phyloP scores from a whole-genome alignment of 2,113 vertebrate species.

The Hippolais icterina region DNA sequence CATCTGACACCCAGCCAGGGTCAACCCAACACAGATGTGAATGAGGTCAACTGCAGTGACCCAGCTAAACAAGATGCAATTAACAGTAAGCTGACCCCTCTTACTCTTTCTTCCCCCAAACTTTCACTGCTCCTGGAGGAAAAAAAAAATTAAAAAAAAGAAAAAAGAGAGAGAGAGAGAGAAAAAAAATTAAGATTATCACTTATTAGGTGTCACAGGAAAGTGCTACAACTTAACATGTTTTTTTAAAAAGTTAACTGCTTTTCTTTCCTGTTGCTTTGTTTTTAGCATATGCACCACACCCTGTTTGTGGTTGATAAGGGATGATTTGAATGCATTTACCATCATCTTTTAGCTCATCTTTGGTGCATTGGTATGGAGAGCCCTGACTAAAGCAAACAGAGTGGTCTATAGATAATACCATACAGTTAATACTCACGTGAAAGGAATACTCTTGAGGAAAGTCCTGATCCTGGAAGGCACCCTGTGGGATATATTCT shows the following conservation, averaged over 20 bases:
- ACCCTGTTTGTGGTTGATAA: neutral
- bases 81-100: neutral
- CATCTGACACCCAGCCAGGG: neutral
- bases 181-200: neutral
- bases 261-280: neutral
- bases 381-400: neutral
- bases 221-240: no score
- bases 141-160: rapidly evolving
- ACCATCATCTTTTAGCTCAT: neutral
- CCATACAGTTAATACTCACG: rapidly evolving
- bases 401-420: neutral
- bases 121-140: neutral
- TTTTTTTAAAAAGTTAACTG: neutral
- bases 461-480: neutral
- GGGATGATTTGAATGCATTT: neutral
- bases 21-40: neutral
- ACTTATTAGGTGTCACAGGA: neutral
- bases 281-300: neutral
- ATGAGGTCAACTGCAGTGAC: neutral
- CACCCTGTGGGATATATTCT: neutral
- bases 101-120: neutral
- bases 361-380: neutral
- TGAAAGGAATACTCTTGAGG: neutral
- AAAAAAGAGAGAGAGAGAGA: rapidly evolving
- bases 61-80: neutral